Percentiles rank a stretch among this genome's conserved stretches.
These are phyloP conservation scores for Sander vitreus DNA, from an alignment of 2,113 vertebrate genomes.

Conservation along the genomic window DNA sequence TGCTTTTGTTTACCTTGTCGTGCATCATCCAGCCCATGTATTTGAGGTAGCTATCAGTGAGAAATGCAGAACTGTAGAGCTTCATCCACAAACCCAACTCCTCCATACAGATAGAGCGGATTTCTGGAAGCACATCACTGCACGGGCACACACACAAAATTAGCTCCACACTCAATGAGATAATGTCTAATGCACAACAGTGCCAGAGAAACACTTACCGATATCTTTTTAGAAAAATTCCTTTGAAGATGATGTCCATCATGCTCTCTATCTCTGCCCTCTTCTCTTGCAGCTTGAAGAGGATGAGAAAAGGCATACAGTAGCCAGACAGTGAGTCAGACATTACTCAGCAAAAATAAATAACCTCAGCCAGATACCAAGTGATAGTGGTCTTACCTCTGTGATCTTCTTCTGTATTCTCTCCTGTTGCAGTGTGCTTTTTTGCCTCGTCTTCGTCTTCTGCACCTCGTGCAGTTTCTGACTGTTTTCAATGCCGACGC, in stretches of 20 bases:
- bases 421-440: slow-evolving; percentile 81
- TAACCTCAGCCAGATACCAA: neutral
- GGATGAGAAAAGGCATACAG: neutral
- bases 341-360: neutral
- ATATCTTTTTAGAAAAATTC: slow-evolving; percentile 90
- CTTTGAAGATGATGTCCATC: slow-evolving; percentile 92
- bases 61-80: slow-evolving; percentile 86
- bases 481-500: slow-evolving; percentile 85
- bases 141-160: neutral
- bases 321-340: neutral
- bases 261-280: slow-evolving; percentile 88
- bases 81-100: slow-evolving; percentile 91
- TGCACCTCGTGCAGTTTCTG: slow-evolving; percentile 88
- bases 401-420: slow-evolving; percentile 86
- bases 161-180: neutral
- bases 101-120: slow-evolving; percentile 90
- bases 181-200: too few relatives aligned
- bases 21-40: slow-evolving; percentile 94
- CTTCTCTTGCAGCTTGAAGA: slow-evolving; percentile 87
- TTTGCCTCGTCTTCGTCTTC: slow-evolving; percentile 83
- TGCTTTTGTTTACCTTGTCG: slow-evolving; percentile 85
- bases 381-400: slow-evolving; percentile 81
- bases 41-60: slow-evolving; percentile 92
- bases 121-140: slow-evolving; percentile 92
- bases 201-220: slow-evolving; percentile 77